Percentiles rank a stretch among this genome's conserved stretches.
These are phyloP conservation scores for Hybognathus amarus DNA, from an alignment of 2,797 vertebrate species.

Conservation along the genomic window DNA sequence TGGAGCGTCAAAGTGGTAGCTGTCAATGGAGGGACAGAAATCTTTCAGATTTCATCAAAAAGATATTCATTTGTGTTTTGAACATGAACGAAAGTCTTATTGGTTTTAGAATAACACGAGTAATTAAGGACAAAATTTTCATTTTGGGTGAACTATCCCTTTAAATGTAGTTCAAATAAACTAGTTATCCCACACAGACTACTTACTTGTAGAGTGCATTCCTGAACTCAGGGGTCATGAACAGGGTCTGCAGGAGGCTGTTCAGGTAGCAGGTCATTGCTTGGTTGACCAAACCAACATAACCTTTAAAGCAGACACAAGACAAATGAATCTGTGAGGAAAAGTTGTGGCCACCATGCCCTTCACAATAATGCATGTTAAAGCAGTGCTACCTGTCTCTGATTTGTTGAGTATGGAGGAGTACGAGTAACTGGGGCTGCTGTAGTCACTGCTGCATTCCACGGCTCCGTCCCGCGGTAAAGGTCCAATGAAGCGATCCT, in stretches of 20 bases:
- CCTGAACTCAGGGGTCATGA: conserved; percentile 99
- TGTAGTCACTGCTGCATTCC: conserved; percentile 90
- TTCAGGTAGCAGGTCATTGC: conserved; percentile 99
- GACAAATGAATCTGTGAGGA: background rate
- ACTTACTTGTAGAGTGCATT: conserved; percentile 99
- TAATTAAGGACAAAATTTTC: too few species aligned
- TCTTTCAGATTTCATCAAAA: too few species aligned
- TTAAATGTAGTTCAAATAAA: background rate
- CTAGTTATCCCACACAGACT: background rate
- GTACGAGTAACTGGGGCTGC: conserved; percentile 94
- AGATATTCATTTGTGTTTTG: too few species aligned
- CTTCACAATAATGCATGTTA: background rate
- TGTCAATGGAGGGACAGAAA: too few species aligned
- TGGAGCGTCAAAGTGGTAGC: too few species aligned
- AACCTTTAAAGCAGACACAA: conserved; percentile 77
- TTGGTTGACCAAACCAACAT: conserved; percentile 98
- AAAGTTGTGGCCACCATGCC: background rate
- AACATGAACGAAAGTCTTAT: too few species aligned
- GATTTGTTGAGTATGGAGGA: conserved; percentile 97
- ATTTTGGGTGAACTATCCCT: too few species aligned
- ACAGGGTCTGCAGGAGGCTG: conserved; percentile 97
- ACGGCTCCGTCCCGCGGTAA: conserved; percentile 88
- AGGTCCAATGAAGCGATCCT: conserved; percentile 93
- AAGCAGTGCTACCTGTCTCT: conserved; percentile 85
- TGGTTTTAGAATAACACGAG: too few species aligned